These are phyloP conservation scores for Drosophila sulfurigaster DNA, from an alignment of 1,140 invertebrate species.

Conservation along the genomic window DNA sequence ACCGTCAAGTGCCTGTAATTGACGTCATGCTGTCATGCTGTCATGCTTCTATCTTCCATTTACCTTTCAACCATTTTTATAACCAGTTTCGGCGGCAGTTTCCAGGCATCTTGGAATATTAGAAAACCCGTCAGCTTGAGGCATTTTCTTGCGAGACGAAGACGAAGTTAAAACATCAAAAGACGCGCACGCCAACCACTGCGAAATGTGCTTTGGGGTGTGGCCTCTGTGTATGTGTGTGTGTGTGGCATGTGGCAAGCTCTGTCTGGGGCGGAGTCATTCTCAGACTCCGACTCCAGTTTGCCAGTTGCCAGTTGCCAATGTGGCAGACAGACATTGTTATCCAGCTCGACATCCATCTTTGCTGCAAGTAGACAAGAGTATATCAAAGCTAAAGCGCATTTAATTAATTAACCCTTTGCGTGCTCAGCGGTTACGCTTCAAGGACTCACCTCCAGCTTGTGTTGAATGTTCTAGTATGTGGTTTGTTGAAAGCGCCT, in stretches of 20 bases:
- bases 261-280: constrained; percentile 30
- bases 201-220: constrained; percentile 16
- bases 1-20: constrained; percentile 55
- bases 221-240: constrained; percentile 3
- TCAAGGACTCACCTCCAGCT: constrained; percentile 22
- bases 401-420: constrained; percentile 83
- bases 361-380: background rate
- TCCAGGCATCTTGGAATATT: constrained; percentile 48
- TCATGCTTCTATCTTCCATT: background rate
- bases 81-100: constrained; percentile 46
- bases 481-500: constrained; percentile 29
- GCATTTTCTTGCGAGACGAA: constrained; percentile 48
- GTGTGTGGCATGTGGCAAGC: constrained; percentile 10
- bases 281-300: background rate
- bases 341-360: background rate
- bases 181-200: constrained; percentile 27
- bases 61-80: constrained; percentile 10
- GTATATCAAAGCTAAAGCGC: constrained; percentile 43
- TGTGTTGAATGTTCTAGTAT: too few species aligned
- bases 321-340: background rate
- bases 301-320: too few species aligned
- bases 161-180: constrained; percentile 68
- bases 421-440: constrained; percentile 77
- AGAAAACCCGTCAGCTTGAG: constrained; percentile 64
- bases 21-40: constrained; percentile 48